Conservation (phyloP, 2,797 vertebrate genomes). For the Halcyon leucocephala region DNA sequence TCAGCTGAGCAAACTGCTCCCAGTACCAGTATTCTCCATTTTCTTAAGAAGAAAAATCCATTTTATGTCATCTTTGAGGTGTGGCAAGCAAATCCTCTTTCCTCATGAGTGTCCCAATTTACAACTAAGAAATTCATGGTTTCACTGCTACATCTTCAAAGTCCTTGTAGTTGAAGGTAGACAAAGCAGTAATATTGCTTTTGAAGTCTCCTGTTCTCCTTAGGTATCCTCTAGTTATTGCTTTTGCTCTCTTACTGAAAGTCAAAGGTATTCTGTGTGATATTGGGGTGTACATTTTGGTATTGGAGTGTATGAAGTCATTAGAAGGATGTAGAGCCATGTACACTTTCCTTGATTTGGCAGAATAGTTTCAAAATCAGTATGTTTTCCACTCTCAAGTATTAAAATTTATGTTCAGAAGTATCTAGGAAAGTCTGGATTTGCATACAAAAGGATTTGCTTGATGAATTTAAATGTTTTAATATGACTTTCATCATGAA, state of each 20-base stretch:
- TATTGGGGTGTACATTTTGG: background rate
- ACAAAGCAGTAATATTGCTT: background rate
- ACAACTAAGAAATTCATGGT: background rate
- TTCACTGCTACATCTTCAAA: background rate
- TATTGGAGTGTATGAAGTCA: background rate
- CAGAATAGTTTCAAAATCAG: background rate
- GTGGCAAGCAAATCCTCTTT: background rate
- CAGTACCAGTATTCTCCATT: background rate
- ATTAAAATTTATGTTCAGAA: background rate
- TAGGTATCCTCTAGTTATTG: background rate
- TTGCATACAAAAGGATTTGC: background rate
- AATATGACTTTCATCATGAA: background rate
- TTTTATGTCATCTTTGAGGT: background rate
- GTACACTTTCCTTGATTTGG: background rate
- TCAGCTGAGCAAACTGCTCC: background rate
- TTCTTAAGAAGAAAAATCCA: background rate
- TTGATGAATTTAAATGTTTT: background rate
- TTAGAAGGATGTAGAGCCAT: background rate
- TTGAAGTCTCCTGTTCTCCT: background rate
- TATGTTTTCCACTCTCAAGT: background rate
- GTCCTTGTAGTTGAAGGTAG: background rate
- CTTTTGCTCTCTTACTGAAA: background rate
- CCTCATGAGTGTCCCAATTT: background rate
- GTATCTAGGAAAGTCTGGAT: background rate
- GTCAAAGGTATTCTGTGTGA: background rate